These are phyloP conservation scores for Oncorhynchus nerka DNA, from an alignment of 2,113 vertebrate species.

Conservation along the genomic window DNA sequence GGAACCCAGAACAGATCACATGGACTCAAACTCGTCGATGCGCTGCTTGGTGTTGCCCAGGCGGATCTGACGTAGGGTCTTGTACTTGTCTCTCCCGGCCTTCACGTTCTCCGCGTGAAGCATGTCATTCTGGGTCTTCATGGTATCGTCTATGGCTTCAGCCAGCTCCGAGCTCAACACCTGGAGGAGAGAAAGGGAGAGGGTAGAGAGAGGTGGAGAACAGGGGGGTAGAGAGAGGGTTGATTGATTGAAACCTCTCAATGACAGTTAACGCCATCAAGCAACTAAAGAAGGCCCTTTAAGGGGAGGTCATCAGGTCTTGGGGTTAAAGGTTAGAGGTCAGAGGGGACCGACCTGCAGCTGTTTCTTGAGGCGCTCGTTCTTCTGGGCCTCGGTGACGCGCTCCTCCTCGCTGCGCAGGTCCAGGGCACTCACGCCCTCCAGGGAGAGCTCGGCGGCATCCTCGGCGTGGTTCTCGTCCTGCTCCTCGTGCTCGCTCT, in stretches of 20 bases:
- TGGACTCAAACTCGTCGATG: slow-evolving; percentile 98
- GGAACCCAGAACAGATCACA: slow-evolving; percentile 75
- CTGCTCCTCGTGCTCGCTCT: slow-evolving; percentile 91
- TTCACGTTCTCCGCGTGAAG: slow-evolving; percentile 97
- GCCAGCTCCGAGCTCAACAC: slow-evolving; percentile 94
- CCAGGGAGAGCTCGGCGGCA: slow-evolving; percentile 88
- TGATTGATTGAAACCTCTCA: background rate
- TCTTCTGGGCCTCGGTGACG: slow-evolving; percentile 95
- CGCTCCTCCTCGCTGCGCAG: slow-evolving; percentile 92
- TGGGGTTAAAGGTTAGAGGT: too few species aligned
- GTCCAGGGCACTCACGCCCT: slow-evolving; percentile 87
- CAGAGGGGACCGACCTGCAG: slow-evolving; percentile 82
- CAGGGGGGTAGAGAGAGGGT: background rate
- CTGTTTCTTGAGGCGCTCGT: slow-evolving; percentile 93
- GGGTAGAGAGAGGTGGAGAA: background rate
- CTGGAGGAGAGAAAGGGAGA: slow-evolving; percentile 57
- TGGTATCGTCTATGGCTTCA: slow-evolving; percentile 91
- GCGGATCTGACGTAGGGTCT: slow-evolving; percentile 95
- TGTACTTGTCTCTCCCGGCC: slow-evolving; percentile 97
- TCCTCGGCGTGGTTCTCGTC: slow-evolving; percentile 93
- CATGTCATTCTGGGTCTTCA: slow-evolving; percentile 95
- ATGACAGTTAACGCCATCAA: background rate
- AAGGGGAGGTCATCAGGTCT: too few species aligned
- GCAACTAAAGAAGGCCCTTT: background rate
- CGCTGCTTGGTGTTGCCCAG: slow-evolving; percentile 98